A percentile compares a stretch with the other conserved stretches of the same genome.
phyloP scores from a whole-genome alignment of 1,140 invertebrate genomes.

The Antheraea mylitta region DNA sequence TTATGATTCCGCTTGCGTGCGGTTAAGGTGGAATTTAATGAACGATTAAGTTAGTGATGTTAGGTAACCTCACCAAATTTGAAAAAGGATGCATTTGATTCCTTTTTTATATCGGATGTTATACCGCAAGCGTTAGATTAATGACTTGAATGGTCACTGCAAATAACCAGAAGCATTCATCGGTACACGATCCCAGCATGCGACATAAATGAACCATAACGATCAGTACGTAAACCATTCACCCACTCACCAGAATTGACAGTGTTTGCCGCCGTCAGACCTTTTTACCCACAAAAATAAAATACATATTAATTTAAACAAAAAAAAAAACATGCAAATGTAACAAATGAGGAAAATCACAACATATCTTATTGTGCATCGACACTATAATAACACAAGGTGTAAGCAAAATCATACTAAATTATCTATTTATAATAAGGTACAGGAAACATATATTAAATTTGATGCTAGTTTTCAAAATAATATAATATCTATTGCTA shows the following conservation, averaged over 20 bases:
- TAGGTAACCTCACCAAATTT: neutral
- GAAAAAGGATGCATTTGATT: slow-evolving; percentile 4
- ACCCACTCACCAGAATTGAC: slow-evolving; percentile 60
- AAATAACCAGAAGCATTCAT: slow-evolving; percentile 1
- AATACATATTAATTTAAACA: slow-evolving; percentile 32
- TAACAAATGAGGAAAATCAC: no score
- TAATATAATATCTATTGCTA: no score
- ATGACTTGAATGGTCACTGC: neutral
- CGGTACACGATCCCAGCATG: neutral
- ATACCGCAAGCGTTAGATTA: slow-evolving; percentile 7
- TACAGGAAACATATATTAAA: no score
- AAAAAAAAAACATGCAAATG: neutral
- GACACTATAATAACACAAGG: no score
- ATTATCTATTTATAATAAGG: no score
- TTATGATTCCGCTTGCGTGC: slow-evolving; percentile 9
- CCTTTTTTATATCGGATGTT: slow-evolving; percentile 2
- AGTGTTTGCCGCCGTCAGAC: slow-evolving; percentile 46
- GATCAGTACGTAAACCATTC: slow-evolving; percentile 36
- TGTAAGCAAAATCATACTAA: no score
- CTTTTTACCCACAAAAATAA: slow-evolving; percentile 63
- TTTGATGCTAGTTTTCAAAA: no score
- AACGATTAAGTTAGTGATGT: slow-evolving; percentile 11
- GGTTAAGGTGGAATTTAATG: slow-evolving; percentile 13
- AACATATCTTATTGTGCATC: no score
- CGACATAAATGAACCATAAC: slow-evolving; percentile 3